A percentile compares a stretch with the other conserved stretches of the same genome.
Conservation (phyloP, 2,888 invertebrate genomes). For the Nomada goodeniana region DNA sequence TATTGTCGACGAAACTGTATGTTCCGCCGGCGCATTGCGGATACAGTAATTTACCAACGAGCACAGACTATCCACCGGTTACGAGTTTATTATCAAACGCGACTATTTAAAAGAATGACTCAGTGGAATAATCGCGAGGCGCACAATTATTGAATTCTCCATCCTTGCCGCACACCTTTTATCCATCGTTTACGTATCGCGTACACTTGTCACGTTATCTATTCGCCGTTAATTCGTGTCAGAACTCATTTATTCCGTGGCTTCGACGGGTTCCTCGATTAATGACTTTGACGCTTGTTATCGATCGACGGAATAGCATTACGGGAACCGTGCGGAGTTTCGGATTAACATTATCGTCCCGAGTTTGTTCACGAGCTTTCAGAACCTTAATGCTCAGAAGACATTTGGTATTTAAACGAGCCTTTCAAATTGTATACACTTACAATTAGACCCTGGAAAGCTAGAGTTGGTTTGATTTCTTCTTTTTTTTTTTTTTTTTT, state of each 20-base stretch:
- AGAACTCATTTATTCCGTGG: conserved; percentile 47
- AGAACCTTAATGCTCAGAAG: neutral
- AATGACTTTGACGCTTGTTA: conserved; percentile 15
- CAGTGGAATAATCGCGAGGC: conserved; percentile 11
- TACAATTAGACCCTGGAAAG: neutral
- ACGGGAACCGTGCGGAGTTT: neutral
- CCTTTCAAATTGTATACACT: neutral
- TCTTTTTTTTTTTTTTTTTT: neutral
- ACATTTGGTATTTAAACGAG: conserved; percentile 12
- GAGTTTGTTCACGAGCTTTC: neutral
- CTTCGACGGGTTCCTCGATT: neutral
- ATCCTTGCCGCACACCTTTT: neutral
- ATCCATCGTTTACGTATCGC: neutral
- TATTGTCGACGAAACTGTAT: neutral
- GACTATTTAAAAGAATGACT: conserved; percentile 40
- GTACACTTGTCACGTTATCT: conserved; percentile 33
- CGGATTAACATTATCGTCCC: neutral
- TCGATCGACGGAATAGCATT: neutral
- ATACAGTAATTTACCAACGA: neutral
- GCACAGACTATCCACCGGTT: neutral
- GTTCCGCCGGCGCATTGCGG: neutral
- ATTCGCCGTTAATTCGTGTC: conserved; percentile 60
- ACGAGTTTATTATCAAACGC: conserved; percentile 10
- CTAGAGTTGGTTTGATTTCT: no score
- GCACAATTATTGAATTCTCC: neutral